Base-by-base conservation (phyloP, 1,140 invertebrate genomes). In the Cydia amplana region DNA sequence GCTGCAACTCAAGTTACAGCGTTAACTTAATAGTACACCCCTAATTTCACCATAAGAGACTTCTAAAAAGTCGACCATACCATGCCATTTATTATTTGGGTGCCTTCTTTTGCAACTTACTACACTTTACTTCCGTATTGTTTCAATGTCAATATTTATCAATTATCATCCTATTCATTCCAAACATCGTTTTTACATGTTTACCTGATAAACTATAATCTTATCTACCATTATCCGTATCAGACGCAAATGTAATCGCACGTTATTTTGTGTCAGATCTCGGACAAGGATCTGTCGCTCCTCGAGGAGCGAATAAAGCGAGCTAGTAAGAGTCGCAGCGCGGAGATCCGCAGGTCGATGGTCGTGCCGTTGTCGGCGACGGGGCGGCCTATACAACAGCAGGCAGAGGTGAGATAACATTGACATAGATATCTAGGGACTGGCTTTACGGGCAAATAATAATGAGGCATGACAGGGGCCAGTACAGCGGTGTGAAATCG, bases 261-360 rank as follows among this genome's bases (percentile, higher is more conserved):
- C 5, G 23, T 16, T 16, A 40, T 76, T 74, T 73, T 5, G 51
- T 82, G 79, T 1, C 80, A 98, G 96, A 95, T 98, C 83, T 97
- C 96, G 23, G 98, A 99, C 82, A 99, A 99, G 93, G 98, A 99
- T 87, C 95, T 97, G 82, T 97, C 97, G 2, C 94, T 99, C 76
- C 92, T 99, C 28, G 98, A 99, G 85, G 98, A 99, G 91, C 94
- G 99, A 63, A 99, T 99, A 67, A 99, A 99, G 86, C 94, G 98
- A 49, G 96, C 96, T 9, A 95, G 96, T 20, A 97, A 97, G 86
- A 96, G 94, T 10, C 91, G 90, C 51, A 95, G 95, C 82, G 93
- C 94, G 49, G 93, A 87, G 75, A 89, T 80, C 72, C 87, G 87
- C 23, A 85, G 87, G 18, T 87, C 86, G 36, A 91, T 85, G 84